Evolutionary conservation across 2,888 invertebrate species (phyloP), one percentile per base, ranked within the genome.

Genomic region (Cremastinae sp.): DNA sequence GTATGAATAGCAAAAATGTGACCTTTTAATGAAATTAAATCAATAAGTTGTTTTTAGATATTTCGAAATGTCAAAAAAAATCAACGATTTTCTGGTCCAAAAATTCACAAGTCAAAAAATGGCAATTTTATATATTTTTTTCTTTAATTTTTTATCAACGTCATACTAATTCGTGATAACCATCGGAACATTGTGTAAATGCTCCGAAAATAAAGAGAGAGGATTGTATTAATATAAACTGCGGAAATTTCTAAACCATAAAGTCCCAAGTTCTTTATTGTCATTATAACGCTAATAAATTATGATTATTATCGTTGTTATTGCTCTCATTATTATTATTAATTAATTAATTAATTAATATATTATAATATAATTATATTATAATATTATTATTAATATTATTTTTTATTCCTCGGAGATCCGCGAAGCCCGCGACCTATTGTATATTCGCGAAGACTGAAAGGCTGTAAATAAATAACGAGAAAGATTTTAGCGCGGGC

Each of bases 361-460:
- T n/a, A n/a, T n/a, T n/a, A n/a, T n/a, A n/a, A n/a, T n/a, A 80
- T 75, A 78, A 80, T 78, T 79, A 78, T 81, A 75, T 74, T 80
- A 81, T 78, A n/a, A n/a, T 76, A 77, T 79, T 80, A 22, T 61
- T 18, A 37, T 49, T 37, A n/a, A n/a, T n/a, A n/a, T n/a, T n/a
- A n/a, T 75, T 79, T 82, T 81, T 84, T 82, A 82, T 84, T 82
- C 79, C 79, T 80, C 81, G 83, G 84, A 84, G 77, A 84, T 80
- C 79, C n/a, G 74, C 81, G 66, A 78, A 77, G 72, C 75, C 80
- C 79, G 83, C 81, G 83, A 82, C 83, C 82, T 86, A 86, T 85
- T 88, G 85, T 88, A 88, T 87, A 88, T 88, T 88, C 83, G 86
- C 86, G 84, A 88, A 88, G 88, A 88, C 88, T 88, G 88, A 88